Evolutionary conservation across 2,113 vertebrate species (phyloP).

Genomic region (Clinocottus analis): DNA sequence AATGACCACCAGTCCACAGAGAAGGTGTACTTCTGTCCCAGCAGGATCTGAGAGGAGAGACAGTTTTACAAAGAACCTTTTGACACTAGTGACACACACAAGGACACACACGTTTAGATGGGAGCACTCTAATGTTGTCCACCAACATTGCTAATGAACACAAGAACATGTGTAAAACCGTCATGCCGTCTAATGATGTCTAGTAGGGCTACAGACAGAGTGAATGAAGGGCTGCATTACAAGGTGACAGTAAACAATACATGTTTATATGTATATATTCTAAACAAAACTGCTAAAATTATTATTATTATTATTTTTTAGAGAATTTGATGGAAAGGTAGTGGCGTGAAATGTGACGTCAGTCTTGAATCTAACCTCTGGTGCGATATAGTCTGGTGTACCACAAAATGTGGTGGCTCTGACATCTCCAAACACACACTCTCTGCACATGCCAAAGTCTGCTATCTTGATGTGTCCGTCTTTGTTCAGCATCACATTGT

Average conservation of each 20-base stretch:
- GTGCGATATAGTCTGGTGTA: slow-evolving; percentile 98
- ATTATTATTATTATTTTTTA: too few species aligned
- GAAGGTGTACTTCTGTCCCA: slow-evolving; percentile 93
- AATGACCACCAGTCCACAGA: slow-evolving; percentile 99
- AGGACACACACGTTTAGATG: background rate
- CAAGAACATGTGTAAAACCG: background rate
- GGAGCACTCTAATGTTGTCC: background rate
- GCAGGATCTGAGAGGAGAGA: slow-evolving; percentile 87
- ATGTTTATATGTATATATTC: too few species aligned
- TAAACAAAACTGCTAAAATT: background rate
- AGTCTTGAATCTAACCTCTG: slow-evolving; percentile 75
- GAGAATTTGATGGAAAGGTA: too few species aligned
- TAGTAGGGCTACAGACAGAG: background rate
- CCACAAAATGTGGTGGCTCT: slow-evolving; percentile 95
- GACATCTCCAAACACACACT: slow-evolving; percentile 87
- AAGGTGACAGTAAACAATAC: too few species aligned
- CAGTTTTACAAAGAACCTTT: background rate
- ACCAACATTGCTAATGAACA: background rate
- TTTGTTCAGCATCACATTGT: slow-evolving; percentile 96
- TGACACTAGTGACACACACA: background rate
- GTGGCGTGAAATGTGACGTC: background rate
- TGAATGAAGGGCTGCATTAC: background rate
- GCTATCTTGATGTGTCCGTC: slow-evolving; percentile 98
- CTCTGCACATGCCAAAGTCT: slow-evolving; percentile 99
- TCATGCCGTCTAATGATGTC: background rate